phyloP scores from a whole-genome alignment of 2,797 vertebrate species.

The Acrocephalus scirpaceus region DNA sequence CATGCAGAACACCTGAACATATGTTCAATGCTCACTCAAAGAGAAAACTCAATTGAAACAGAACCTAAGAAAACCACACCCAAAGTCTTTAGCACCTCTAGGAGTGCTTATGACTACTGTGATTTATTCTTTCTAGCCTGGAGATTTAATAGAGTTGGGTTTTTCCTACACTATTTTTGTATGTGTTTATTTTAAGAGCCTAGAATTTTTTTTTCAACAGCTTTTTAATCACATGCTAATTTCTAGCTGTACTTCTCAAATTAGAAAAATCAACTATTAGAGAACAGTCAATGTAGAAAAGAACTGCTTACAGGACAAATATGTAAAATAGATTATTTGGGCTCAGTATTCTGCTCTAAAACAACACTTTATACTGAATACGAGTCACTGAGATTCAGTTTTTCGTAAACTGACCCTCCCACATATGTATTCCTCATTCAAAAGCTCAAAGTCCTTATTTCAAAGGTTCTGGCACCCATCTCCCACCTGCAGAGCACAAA shows the following conservation, averaged over 20 bases:
- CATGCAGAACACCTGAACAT: background rate
- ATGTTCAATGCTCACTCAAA: background rate
- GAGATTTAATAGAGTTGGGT: background rate
- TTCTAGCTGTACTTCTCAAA: slow-evolving; percentile 28
- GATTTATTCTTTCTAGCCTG: background rate
- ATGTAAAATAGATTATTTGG: background rate
- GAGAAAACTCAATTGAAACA: background rate
- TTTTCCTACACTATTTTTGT: background rate
- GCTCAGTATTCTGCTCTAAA: background rate
- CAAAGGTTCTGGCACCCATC: background rate
- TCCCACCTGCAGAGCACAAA: background rate
- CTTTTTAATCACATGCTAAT: slow-evolving; percentile 28
- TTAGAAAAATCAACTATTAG: slow-evolving; percentile 5
- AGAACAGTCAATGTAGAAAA: background rate
- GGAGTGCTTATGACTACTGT: background rate
- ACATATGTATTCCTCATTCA: background rate
- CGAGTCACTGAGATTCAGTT: background rate
- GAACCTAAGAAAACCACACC: background rate
- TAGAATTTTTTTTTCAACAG: background rate
- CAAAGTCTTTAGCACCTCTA: background rate
- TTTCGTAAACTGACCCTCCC: rapidly evolving
- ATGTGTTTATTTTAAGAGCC: slow-evolving; percentile 5
- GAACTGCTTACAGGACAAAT: background rate
- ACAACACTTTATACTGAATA: background rate
- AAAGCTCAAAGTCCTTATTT: background rate